Base-by-base conservation (phyloP, 2,888 invertebrate genomes). In the Cryptocephalus moraei region DNA sequence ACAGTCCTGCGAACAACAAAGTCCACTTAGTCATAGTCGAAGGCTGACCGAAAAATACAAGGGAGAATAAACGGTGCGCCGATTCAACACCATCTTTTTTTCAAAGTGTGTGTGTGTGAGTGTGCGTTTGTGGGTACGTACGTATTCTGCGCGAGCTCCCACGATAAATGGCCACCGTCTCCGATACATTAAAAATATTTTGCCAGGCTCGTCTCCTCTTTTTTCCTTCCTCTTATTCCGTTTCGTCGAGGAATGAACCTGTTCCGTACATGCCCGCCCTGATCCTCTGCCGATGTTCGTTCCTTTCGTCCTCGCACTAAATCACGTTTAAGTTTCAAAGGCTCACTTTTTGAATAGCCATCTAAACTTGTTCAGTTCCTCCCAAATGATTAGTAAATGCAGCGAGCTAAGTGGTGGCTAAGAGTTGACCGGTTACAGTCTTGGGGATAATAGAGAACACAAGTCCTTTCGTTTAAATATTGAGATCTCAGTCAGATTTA, bases 1-100 rank as follows among this genome's bases (percentile, higher is more conserved):
- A 72, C 69, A 70, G 72, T 73, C 73, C 65, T 61, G 62, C 66
- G 69, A 73, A 73, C 74, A 73, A 73, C 73, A 68, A 73, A 74
- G 71, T 73, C 69, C 73, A 73, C 73, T 73, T 73, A 72, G 73
- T 73, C 73, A 72, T 71, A 67, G 72, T 70, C 70, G 66, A 67
- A 64, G 59, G 57, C 60, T 62, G 65, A 62, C 62, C 63, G 63
- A 64, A 65, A 64, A 65, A 65, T 64, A 61, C 62, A 60, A 62
- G 62, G 60, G 63, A 61, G 60, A 61, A 60, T 60, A 59, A 63
- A 57, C 60, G 59, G 59, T 58, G 62, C 62, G 62, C 62, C 61
- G 61, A 62, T 62, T 62, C 61, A 62, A 62, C 61, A 62, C 59
- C 59, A 61, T 58, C 59, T 57, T 58, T 22, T 22, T 22, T 59